Percentiles rank a stretch among this genome's conserved stretches.
Conservation (phyloP, 2,113 vertebrate species). For the Montifringilla adamsi region DNA sequence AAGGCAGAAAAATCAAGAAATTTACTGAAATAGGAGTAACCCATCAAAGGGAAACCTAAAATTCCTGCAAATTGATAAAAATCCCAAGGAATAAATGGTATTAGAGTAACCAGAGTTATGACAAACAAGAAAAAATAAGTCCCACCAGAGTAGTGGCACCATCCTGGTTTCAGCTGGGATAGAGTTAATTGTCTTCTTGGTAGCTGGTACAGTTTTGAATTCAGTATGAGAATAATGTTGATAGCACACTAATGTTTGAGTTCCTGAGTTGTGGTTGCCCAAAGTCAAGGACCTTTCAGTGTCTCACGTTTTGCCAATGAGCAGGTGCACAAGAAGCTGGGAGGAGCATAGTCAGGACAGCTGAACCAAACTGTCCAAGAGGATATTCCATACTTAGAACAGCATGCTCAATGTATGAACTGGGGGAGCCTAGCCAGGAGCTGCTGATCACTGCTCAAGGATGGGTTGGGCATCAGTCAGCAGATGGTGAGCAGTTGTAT, state of each 20-base stretch:
- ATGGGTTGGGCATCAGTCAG: neutral
- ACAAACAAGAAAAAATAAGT: neutral
- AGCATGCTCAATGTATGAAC: neutral
- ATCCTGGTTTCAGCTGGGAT: neutral
- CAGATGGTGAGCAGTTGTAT: neutral
- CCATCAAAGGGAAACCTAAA: neutral
- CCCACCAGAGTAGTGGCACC: neutral
- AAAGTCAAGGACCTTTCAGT: neutral
- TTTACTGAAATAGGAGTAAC: neutral
- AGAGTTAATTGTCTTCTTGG: neutral
- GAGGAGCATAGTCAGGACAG: neutral
- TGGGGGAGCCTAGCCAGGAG: neutral
- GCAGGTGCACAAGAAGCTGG: neutral
- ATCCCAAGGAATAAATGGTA: neutral
- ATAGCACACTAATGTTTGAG: neutral
- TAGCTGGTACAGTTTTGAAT: neutral
- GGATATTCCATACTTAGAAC: neutral
- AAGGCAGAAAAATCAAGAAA: neutral
- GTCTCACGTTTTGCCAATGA: neutral
- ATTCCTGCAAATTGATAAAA: neutral
- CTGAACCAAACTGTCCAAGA: neutral
- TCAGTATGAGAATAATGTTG: neutral
- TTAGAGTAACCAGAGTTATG: neutral
- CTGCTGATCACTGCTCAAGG: neutral
- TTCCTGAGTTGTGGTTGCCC: neutral